Base-by-base conservation (phyloP, 2,113 vertebrate genomes). In the Hemibagrus wyckioides region DNA sequence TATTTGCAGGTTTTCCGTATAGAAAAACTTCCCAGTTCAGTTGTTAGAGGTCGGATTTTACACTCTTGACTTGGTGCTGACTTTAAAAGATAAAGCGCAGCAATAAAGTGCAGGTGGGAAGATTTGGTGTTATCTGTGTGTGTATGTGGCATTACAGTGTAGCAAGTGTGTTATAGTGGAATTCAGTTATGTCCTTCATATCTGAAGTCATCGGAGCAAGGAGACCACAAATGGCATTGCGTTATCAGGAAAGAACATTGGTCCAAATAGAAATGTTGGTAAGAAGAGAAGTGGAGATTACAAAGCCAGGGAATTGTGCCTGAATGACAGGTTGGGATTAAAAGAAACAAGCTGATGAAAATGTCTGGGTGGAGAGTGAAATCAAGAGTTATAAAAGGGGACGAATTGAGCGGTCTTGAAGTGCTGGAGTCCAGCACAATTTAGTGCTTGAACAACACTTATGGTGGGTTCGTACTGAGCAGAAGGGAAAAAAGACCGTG, bases 191-290 rank as follows among this genome's bases (percentile, higher is more conserved):
- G 33, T 28, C 79, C 36, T 59, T 81, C 33, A 81, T 83, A 30
- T 83, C 28, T 61, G 80, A 6, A 82, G 80, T 23, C 57, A 44
- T 63, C 25, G 0, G 57, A 48, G 59, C 39, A 82, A 65, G 25
- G 39, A 82, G 41, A 65, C 25, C 39, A 6, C 81, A 82, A 82
- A 82, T 44, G 80, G 80, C 25, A 41, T 82, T 61, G 36, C 30
- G 1, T 82, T 82, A 82, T 63, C 57, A 9, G 57, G 80, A 63
- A 82, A 63, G 36, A 44, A n/a, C 57, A 36, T 56, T 80, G 77
- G 5, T 8, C 19, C 0, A 44, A 61, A 63, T 44, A 1, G 14
- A 39, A 28, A 39, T 13, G 56, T 59, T 41, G 21, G 9, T 52
- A 57, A 25, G 28, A 65, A 57, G 13, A 30, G 17, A 54, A 80